Conservation (phyloP, 1,140 invertebrate genomes). For the Tigriopus japonicus region DNA sequence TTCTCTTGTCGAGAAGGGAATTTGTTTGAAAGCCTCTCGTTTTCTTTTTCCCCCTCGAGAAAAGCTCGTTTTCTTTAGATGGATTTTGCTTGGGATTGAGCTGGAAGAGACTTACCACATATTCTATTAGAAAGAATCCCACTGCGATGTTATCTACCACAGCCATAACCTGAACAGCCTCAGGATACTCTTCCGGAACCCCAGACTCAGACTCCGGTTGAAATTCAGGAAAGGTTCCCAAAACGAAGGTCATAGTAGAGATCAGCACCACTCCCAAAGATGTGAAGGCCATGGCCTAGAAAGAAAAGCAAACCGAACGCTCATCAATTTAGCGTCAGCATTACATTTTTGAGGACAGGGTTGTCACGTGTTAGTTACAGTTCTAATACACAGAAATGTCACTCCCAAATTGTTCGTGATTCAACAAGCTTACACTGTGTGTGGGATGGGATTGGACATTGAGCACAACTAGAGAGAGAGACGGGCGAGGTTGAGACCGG, state of each 20-base stretch:
- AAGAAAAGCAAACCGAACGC: not conserved
- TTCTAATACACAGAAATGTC: not conserved
- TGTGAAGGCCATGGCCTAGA: slow-evolving; percentile 4
- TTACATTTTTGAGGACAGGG: too few species aligned
- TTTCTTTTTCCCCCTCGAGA: too few species aligned
- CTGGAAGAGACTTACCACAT: slow-evolving; percentile 3
- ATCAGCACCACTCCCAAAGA: slow-evolving; percentile 10
- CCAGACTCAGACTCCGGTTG: slow-evolving; percentile 1
- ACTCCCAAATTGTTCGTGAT: too few species aligned
- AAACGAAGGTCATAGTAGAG: slow-evolving; percentile 11
- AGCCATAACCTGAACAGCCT: slow-evolving; percentile 5
- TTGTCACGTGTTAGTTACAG: too few species aligned
- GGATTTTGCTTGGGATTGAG: not conserved
- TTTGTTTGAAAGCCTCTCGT: too few species aligned
- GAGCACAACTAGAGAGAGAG: too few species aligned
- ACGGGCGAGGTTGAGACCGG: too few species aligned
- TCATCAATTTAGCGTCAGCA: too few species aligned
- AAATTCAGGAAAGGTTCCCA: slow-evolving; percentile 12
- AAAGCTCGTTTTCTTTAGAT: too few species aligned
- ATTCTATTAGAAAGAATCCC: slow-evolving; percentile 8
- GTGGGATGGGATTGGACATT: too few species aligned
- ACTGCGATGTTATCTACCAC: slow-evolving; percentile 2
- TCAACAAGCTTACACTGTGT: too few species aligned
- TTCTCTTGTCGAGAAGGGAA: too few species aligned
- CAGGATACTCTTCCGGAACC: not conserved